Evolutionary conservation across 2,888 invertebrate genomes (phyloP), one percentile per base, ranked within the genome.

Genomic region (Phania funesta): DNA sequence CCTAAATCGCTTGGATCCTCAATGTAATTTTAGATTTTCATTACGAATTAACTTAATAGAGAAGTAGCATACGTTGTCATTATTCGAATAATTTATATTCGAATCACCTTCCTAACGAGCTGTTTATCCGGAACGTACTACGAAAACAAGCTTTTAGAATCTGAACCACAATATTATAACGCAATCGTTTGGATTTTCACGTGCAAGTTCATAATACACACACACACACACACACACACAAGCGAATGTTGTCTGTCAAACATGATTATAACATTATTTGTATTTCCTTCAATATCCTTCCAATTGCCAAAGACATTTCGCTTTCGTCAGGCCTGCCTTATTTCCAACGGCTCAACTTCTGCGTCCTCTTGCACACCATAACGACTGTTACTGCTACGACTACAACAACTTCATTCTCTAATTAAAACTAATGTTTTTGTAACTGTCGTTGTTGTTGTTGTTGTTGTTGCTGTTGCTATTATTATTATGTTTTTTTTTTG

Each of bases 211-310:
- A 1, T 32, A 5, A 32, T 32, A 35, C 35, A 11, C 35, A 13
- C 35, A 35, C 35, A 35, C 35, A 38, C 26, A 3, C 3, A 6
- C n/a, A n/a, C 35, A 35, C 35, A 38, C 26, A 3, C 3, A 6
- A 13, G 4, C n/a, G n/a, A 13, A 38, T 46, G 44, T 68, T 87
- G 87, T 88, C 86, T 85, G 86, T 87, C 86, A 86, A 87, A 86
- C 87, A 86, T 86, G 86, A 86, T 88, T 86, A 87, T 87, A 85
- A 86, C 86, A 86, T 86, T 87, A 85, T 87, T 87, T 86, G 88
- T 29, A 13, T 64, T 85, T 84, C 85, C 20, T 22, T 50, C 26
- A 85, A 78, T 64, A 54, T 44, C 16, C 41, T 48, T 24, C 22
- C n/a, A 24, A 1, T 35, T 50, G 32, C 3, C n/a, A n/a, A 29